These are phyloP conservation scores for Fabriciana adippe DNA, from an alignment of 2,888 invertebrate species.

Conservation along the genomic window DNA sequence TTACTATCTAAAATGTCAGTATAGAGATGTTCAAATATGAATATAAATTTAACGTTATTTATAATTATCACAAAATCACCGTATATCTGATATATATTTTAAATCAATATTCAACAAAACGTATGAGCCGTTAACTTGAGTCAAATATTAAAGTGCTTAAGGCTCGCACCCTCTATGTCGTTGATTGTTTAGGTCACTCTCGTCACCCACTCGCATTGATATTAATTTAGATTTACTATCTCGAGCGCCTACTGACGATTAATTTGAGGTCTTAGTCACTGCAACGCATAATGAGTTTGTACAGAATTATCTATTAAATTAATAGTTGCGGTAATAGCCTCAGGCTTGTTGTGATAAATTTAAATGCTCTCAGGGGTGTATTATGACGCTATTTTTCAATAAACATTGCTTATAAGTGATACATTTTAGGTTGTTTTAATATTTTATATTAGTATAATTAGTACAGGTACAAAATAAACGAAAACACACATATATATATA, in stretches of 20 bases:
- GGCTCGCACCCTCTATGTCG: constrained; percentile 59
- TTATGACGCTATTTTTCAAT: constrained; percentile 27
- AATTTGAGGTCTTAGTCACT: constrained; percentile 54
- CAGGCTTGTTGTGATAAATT: constrained; percentile 37
- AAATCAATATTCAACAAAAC: not conserved
- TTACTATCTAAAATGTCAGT: too few species aligned
- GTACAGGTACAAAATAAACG: too few species aligned
- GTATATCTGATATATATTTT: not conserved
- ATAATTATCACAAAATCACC: not conserved
- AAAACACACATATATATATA: not conserved
- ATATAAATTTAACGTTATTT: too few species aligned
- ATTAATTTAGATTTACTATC: constrained; percentile 74
- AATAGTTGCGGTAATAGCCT: constrained; percentile 44
- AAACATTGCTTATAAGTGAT: constrained; percentile 8
- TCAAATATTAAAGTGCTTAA: constrained; percentile 48
- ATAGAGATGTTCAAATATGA: too few species aligned
- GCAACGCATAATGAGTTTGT: constrained; percentile 46
- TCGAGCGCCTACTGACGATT: constrained; percentile 53
- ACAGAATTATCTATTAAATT: constrained; percentile 46
- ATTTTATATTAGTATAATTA: not conserved
- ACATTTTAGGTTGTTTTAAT: not conserved
- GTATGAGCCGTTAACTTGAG: constrained; percentile 44
- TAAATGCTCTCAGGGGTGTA: constrained; percentile 34
- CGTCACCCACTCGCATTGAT: constrained; percentile 68
- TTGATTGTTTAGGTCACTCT: constrained; percentile 68